Evolutionary conservation across 53 echinoderm and acorn worm genomes (phyloP), one percentile per base, ranked within the genome.

Genomic region (Astropecten irregularis): DNA sequence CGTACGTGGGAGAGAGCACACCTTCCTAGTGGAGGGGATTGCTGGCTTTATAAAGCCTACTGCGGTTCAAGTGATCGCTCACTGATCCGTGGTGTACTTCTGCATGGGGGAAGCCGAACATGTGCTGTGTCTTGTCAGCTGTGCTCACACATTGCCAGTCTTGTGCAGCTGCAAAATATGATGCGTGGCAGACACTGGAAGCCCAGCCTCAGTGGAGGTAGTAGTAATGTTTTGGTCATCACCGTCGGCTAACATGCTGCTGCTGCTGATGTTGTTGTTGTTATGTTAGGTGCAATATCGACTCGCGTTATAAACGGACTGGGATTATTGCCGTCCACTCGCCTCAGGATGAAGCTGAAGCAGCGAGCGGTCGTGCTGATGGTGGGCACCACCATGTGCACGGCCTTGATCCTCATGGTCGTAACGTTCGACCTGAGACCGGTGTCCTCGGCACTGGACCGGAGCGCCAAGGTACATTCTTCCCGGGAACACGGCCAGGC

Each of bases 331-430:
- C n/a, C n/a, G n/a, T n/a, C n/a, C n/a, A n/a, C n/a, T n/a, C n/a
- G n/a, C n/a, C n/a, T n/a, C n/a, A n/a, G n/a, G 42, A 87, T 87
- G 88, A 88, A 88, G 88, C 88, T 88, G 11, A 88, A 88, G 36
- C 82, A 82, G 71, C 56, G 88, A 48, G 62, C 72, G 10, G 31
- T 88, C 2, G 61, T 68, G 18, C 51, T 69, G 6, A 69, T 88
- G 49, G 74, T 57, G 39, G 74, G 74, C 55, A 57, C 74, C 2
- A 37, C 55, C 40, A 39, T 57, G 20, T 31, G 37, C 38, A 74
- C 57, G 34, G 87, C 68, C 14, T 36, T 87, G 56, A 27, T 87
- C 9, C 46, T 77, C 0, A 87, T 81, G 81, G 5, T 74, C 22
- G 9, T 56, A 40, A 35, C 38, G 13, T 11, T 74, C 23, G 74